These are phyloP conservation scores for Mesorhabditis belari DNA, from an alignment of 2,888 invertebrate genomes.

Conservation along the genomic window DNA sequence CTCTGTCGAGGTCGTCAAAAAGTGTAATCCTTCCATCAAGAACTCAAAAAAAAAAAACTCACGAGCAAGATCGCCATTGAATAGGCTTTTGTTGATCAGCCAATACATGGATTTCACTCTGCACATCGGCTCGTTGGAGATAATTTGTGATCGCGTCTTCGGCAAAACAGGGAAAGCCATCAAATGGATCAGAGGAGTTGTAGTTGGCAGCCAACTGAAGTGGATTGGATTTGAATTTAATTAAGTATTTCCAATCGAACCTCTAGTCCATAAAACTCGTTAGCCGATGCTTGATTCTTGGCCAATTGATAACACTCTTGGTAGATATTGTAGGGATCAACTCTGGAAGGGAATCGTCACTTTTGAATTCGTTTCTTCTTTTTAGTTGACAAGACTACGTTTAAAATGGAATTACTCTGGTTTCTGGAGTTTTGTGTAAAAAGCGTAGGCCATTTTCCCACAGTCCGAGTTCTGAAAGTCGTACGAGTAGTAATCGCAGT, in stretches of 20 bases:
- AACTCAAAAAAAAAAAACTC: no score
- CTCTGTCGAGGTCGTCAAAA: no score
- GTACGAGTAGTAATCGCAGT: neutral
- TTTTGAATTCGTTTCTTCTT: no score
- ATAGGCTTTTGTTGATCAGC: no score
- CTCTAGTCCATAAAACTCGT: neutral
- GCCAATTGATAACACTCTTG: slow-evolving; percentile 24
- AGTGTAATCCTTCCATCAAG: no score
- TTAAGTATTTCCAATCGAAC: neutral
- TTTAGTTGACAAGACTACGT: no score
- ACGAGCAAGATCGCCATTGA: no score
- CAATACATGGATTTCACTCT: slow-evolving; percentile 43
- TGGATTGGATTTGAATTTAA: neutral
- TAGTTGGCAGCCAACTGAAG: slow-evolving; percentile 23
- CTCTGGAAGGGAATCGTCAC: slow-evolving; percentile 8
- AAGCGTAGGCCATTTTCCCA: neutral
- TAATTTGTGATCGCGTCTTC: slow-evolving; percentile 33
- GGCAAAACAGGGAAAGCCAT: slow-evolving; percentile 41
- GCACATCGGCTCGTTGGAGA: slow-evolving; percentile 40
- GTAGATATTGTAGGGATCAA: slow-evolving; percentile 17
- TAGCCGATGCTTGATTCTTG: slow-evolving; percentile 2
- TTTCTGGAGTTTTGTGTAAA: neutral
- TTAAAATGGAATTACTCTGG: neutral
- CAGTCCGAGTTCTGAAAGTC: neutral
- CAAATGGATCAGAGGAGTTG: slow-evolving; percentile 33